Conservation (phyloP, 2,888 invertebrate species). For the Oscheius sp. region DNA sequence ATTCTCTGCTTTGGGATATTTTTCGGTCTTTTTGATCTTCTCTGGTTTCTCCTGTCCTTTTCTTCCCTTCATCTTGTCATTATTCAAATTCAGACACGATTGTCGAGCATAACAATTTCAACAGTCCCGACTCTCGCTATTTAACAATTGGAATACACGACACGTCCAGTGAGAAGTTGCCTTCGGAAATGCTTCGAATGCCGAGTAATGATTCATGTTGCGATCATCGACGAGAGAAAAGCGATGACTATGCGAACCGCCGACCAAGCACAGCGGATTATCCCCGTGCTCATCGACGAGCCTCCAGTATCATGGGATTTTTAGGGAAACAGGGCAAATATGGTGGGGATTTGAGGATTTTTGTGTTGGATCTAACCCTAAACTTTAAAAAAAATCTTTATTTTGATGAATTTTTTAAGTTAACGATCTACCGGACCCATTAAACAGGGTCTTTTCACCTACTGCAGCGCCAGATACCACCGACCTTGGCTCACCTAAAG, state of each 20-base stretch:
- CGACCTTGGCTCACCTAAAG: conserved; percentile 1
- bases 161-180: neutral
- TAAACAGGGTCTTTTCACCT: neutral
- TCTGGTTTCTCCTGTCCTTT: neutral
- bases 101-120: conserved; percentile 5
- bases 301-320: too few species aligned
- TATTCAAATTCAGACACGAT: conserved; percentile 16
- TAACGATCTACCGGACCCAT: conserved; percentile 3
- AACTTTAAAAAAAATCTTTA: too few species aligned
- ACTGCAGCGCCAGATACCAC: neutral
- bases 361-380: too few species aligned
- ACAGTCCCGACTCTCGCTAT: neutral
- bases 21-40: too few species aligned
- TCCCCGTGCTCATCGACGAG: too few species aligned
- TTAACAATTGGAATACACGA: conserved; percentile 4
- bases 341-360: too few species aligned
- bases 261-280: neutral
- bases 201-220: neutral
- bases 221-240: conserved; percentile 1
- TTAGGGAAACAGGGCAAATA: too few species aligned
- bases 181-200: neutral
- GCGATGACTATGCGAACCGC: neutral
- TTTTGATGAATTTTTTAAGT: too few species aligned
- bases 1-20: too few species aligned
- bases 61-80: too few species aligned